Evolutionary conservation across 37 sponge, comb jelly and placozoan species (phyloP).

Genomic region (Halichondria panicea): DNA sequence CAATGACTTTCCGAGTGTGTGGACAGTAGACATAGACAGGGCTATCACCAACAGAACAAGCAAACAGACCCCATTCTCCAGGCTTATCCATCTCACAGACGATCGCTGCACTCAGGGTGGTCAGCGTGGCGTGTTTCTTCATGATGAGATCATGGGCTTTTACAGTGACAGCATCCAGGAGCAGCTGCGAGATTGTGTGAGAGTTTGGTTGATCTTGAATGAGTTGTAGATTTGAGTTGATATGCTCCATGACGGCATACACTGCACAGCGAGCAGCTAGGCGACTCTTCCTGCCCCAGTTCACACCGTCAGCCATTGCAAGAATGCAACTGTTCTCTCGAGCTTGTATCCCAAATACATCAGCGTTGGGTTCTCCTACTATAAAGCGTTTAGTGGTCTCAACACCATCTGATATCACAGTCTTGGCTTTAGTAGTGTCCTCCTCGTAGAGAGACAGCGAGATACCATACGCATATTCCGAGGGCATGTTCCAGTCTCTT

Average conservation of each 20-base stretch:
- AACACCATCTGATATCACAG: background rate
- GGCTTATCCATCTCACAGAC: slow-evolving; percentile 62
- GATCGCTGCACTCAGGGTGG: slow-evolving; percentile 78
- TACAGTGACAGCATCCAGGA: slow-evolving; percentile 44
- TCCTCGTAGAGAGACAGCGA: slow-evolving; percentile 89
- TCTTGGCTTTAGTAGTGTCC: slow-evolving; percentile 14
- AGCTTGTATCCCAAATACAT: slow-evolving; percentile 69
- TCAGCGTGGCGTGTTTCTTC: slow-evolving; percentile 75
- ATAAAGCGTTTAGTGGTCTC: background rate
- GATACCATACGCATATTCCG: slow-evolving; percentile 78
- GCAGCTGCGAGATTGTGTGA: slow-evolving; percentile 28
- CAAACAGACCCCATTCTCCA: slow-evolving; percentile 68
- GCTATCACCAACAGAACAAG: slow-evolving; percentile 83
- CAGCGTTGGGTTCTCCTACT: slow-evolving; percentile 88
- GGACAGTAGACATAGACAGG: slow-evolving; percentile 80
- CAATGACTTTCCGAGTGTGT: slow-evolving; percentile 38
- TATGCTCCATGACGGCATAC: slow-evolving; percentile 62
- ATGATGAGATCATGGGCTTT: slow-evolving; percentile 80
- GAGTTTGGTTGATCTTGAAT: slow-evolving; percentile 13
- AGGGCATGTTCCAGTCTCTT: slow-evolving; percentile 60
- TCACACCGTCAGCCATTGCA: slow-evolving; percentile 76
- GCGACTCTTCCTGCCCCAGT: slow-evolving; percentile 81
- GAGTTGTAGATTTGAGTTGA: slow-evolving; percentile 2
- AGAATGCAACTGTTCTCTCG: slow-evolving; percentile 63
- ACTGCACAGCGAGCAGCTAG: slow-evolving; percentile 85